Evolutionary conservation across 2,113 vertebrate species (phyloP), one percentile per base, ranked within the genome.

Genomic region (Protobothrops flavoviridis): DNA sequence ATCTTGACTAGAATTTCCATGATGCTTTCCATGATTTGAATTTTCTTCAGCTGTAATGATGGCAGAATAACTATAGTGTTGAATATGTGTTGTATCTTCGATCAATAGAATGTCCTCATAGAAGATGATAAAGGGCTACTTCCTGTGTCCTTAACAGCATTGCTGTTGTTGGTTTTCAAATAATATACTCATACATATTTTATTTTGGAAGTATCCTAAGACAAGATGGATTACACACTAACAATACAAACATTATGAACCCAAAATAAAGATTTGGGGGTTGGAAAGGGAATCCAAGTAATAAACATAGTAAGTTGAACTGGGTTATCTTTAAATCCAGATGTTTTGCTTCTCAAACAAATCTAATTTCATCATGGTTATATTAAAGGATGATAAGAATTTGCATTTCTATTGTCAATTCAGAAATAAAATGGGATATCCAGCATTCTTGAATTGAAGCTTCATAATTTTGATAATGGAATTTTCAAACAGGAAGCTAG

Each of bases 1-100:
- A 92, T 48, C 55, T 91, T n/a, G 91, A 23, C 57, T 88, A 74
- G 33, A n/a, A 57, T 90, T 74, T 89, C 91, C 92, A 95, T 57
- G 89, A 93, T 90, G 13, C 10, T 85, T 55, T 23, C 4, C 21
- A 48, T 69, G 45, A 55, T 48, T 57, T 33, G 69, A 56, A 7
- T 39, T 39, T 53, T 91, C 90, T 57, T 17, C 69, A 61, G 56
- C 87, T 91, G 26, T 91, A 88, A 91, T 56, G 94, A 94, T 89
- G 90, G 55, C 90, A 93, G 59, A 93, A 91, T 88, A 88, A 93
- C n/a, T 74, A 88, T 81, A 43, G 33, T 57, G 21, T 53, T 91
- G 55, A 81, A 59, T 61, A 91, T 52, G 85, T 91, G 52, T 29
- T 87, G 0, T 29, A 21, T 33, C 87, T 89, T 90, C 17, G 13